These are phyloP conservation scores for Rallus limicola DNA, from an alignment of 2,113 vertebrate species.

Conservation along the genomic window DNA sequence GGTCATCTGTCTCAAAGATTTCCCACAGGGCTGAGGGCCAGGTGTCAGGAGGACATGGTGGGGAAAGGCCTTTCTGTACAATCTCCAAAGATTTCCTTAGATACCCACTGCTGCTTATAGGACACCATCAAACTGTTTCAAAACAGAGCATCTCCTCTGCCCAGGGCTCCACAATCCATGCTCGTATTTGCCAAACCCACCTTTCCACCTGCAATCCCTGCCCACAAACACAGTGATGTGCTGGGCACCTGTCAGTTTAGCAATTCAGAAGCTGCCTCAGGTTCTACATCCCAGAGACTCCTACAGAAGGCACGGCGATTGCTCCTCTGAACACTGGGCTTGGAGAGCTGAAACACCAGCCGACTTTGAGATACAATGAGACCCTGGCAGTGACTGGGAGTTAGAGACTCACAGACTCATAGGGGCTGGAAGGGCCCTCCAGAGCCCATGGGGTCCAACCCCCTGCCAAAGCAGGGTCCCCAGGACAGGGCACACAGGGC, in stretches of 20 bases:
- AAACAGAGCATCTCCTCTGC: neutral
- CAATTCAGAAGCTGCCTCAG: neutral
- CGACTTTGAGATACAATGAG: neutral
- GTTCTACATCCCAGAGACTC: neutral
- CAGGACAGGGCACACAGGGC: no score
- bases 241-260: fast-evolving
- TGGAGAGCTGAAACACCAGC: neutral
- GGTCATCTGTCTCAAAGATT: neutral
- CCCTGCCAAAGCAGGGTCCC: no score
- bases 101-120: neutral
- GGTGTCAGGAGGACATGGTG: neutral
- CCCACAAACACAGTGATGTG: neutral
- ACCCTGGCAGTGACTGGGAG: neutral
- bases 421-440: no score
- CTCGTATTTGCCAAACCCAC: neutral
- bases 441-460: no score
- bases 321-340: neutral
- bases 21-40: neutral
- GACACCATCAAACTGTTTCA: neutral
- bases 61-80: neutral
- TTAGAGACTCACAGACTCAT: no score
- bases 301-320: fast-evolving
- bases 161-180: neutral
- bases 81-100: neutral
- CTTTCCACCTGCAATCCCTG: neutral